Conservation (phyloP, 2,797 vertebrate species). For the Furcifer pardalis region DNA sequence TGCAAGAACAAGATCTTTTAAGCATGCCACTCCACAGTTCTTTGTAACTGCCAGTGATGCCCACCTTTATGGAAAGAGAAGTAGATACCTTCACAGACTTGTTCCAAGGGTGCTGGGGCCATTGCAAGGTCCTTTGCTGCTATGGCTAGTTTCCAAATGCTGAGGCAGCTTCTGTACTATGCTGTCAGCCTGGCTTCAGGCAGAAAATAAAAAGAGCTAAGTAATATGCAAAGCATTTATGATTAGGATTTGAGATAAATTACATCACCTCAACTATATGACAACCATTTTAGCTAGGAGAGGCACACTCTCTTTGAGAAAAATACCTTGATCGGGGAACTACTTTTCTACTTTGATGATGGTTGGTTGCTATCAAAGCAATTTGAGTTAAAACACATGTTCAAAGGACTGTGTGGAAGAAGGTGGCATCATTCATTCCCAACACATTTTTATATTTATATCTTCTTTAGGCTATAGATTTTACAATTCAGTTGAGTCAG, state of each 20-base stretch:
- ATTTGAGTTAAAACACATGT: background rate
- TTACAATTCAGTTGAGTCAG: background rate
- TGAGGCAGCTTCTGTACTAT: background rate
- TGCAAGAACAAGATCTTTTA: too few species aligned
- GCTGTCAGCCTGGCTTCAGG: constrained; percentile 4
- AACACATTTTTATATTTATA: background rate
- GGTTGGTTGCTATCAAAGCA: background rate
- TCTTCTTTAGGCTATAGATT: background rate
- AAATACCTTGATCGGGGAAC: background rate
- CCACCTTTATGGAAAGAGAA: background rate
- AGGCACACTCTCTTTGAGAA: background rate
- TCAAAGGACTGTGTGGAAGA: background rate
- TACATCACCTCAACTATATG: background rate
- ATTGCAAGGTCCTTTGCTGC: background rate
- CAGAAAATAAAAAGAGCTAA: background rate
- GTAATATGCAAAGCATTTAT: background rate
- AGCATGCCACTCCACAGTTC: background rate
- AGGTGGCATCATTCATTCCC: background rate
- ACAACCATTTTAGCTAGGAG: background rate
- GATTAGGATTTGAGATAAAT: background rate
- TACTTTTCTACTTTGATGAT: background rate
- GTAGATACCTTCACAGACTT: constrained; percentile 9
- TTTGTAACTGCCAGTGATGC: background rate
- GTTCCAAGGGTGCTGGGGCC: background rate
- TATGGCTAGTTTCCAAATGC: constrained; percentile 17